These are phyloP conservation scores for Arion vulgaris DNA, from an alignment of 1,140 invertebrate genomes.

Conservation along the genomic window DNA sequence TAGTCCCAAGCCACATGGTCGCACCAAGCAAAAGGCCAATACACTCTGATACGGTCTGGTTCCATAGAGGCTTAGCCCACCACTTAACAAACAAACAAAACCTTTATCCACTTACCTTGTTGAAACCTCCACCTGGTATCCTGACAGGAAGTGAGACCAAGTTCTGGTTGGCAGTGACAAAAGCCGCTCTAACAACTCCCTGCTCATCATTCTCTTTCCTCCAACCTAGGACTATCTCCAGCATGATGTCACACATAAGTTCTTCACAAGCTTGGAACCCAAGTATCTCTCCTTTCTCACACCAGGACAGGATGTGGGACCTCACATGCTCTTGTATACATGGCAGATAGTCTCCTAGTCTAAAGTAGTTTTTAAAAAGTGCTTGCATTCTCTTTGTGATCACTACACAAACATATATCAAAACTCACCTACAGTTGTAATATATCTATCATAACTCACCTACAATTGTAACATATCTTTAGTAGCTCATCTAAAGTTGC, in stretches of 20 bases:
- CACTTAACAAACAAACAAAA: no score
- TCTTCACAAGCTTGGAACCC: constrained; percentile 37
- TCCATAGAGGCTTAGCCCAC: no score
- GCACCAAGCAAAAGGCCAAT: no score
- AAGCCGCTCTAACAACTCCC: constrained; percentile 29
- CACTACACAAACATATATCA: no score
- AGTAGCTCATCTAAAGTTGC: no score
- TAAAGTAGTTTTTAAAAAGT: not conserved
- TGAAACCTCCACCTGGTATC: constrained; percentile 49
- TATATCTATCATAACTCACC: no score
- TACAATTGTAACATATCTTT: no score
- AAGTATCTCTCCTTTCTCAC: not conserved
- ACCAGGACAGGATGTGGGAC: constrained; percentile 36
- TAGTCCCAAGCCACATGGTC: no score
- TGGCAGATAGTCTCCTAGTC: constrained; percentile 35
- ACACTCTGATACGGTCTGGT: no score
- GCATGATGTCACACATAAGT: constrained; percentile 25
- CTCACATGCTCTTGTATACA: constrained; percentile 25
- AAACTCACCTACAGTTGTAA: no score
- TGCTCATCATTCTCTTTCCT: not conserved
- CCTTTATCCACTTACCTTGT: constrained; percentile 48
- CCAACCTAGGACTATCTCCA: constrained; percentile 38
- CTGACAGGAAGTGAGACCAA: constrained; percentile 47
- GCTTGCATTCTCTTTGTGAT: no score
- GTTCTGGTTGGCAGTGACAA: constrained; percentile 43